Base-by-base conservation (phyloP, 2,797 vertebrate genomes). In the Acipenser transmontanus region DNA sequence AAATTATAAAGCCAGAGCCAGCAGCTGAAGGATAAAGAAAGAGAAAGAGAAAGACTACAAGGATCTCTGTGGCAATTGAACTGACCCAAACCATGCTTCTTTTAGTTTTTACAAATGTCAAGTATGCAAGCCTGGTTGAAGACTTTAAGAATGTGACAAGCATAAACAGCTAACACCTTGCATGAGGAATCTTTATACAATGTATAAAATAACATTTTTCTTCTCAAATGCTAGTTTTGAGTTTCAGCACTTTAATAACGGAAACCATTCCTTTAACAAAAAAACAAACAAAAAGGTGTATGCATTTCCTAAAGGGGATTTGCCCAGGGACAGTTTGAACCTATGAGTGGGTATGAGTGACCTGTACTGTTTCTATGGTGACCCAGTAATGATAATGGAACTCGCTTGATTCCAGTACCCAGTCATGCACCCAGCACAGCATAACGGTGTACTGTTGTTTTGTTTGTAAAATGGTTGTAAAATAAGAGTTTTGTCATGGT, bases 231-330 rank as follows among this genome's bases (percentile, higher is more conserved):
- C 75, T 81, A 76, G 71, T 78, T 88, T 79, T 66, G 0, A 54
- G 68, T 88, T 89, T 88, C 85, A 89, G 90, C 88, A 90, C 89
- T 93, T 93, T 92, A 91, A 90, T 87, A 89, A 86, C 85, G 79
- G 77, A 86, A 85, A 73, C 72, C 81, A 83, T 91, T 89, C 84
- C 88, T 67, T 59, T 13, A 50, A 17, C 63, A 7, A 49, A 86
- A 77, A 84, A 80, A 34, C 34, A 34, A 34, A 34, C 34, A 34
- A 34, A 34, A 34, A 85, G 84, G 84, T 85, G 51, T 54, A 2
- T 9, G 8, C 9, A 54, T 9, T 54, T 12, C 0, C n/a, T n/a
- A 20, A 34, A 34, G 17, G 9, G 12, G 11, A 12, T 61, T 70
- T 66, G 50, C 20, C 0, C 71, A 17, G 63, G 71, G 49, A 49